phyloP scores from a whole-genome alignment of 2,888 invertebrate genomes.

The Agriotes lineatus region DNA sequence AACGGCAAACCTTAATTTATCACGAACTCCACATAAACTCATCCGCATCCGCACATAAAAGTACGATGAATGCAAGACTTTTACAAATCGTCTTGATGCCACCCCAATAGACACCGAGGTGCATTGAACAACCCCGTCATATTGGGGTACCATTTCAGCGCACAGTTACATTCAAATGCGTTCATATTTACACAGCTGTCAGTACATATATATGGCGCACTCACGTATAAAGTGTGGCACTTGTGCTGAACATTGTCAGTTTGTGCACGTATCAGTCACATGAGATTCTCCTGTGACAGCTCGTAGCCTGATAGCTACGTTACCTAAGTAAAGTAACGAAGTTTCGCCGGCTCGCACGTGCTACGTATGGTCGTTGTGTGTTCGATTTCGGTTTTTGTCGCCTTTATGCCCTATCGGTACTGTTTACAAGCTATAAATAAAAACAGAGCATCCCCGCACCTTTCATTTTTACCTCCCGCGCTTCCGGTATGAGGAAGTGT shows the following conservation, averaged over 20 bases:
- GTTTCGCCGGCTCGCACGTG: constrained; percentile 37
- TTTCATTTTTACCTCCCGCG: too few relatives aligned
- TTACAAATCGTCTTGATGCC: neutral
- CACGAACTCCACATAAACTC: too few relatives aligned
- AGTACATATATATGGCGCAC: constrained; percentile 24
- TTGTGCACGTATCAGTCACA: constrained; percentile 45
- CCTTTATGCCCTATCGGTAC: neutral
- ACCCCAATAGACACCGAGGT: neutral
- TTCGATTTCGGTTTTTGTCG: constrained; percentile 6
- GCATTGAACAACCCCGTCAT: neutral
- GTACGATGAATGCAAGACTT: neutral
- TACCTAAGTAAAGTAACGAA: constrained; percentile 42
- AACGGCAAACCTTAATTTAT: too few relatives aligned
- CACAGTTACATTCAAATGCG: constrained; percentile 17
- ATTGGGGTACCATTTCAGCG: constrained; percentile 11
- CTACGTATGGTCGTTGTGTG: constrained; percentile 16
- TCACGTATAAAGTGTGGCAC: constrained; percentile 36
- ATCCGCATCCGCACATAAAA: too few relatives aligned
- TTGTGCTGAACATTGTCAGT: constrained; percentile 37
- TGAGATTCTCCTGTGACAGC: constrained; percentile 40
- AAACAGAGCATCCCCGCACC: neutral
- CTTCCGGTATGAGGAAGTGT: too few relatives aligned
- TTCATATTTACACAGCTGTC: constrained; percentile 33
- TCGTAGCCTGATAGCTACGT: constrained; percentile 41
- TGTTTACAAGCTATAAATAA: constrained; percentile 11